Percentiles rank a stretch among this genome's conserved stretches.
Evolutionary conservation across 2,888 invertebrate species (phyloP).

Genomic region (Ctenicera cuprea): DNA sequence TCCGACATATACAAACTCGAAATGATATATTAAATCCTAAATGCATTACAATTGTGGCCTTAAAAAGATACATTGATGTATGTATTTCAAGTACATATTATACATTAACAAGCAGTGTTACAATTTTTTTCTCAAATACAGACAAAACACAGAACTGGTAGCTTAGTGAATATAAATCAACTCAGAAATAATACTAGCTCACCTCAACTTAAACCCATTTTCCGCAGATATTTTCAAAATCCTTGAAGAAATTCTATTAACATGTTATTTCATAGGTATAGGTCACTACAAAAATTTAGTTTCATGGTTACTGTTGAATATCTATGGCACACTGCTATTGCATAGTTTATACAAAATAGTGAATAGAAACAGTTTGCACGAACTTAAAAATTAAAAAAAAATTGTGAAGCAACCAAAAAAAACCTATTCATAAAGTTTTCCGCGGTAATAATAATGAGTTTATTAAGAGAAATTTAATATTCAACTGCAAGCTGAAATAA

Average conservation of each 20-base stretch:
- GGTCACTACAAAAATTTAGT: too few relatives aligned
- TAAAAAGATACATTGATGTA: conserved; percentile 5
- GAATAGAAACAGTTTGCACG: too few relatives aligned
- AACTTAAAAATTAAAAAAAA: too few relatives aligned
- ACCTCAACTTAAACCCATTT: too few relatives aligned
- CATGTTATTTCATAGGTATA: too few relatives aligned
- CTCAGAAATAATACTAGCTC: neutral
- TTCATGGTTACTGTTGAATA: too few relatives aligned
- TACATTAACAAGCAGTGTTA: conserved; percentile 7
- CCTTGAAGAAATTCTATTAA: too few relatives aligned
- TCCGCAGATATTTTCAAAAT: too few relatives aligned
- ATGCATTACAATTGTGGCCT: conserved; percentile 5
- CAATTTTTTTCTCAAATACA: neutral
- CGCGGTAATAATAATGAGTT: conserved; percentile 35
- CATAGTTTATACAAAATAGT: too few relatives aligned
- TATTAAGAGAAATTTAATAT: conserved; percentile 53
- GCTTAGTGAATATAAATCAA: neutral
- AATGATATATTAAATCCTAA: conserved; percentile 12
- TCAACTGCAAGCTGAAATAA: conserved; percentile 60
- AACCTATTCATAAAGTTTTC: conserved; percentile 2
- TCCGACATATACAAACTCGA: neutral
- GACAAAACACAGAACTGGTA: neutral
- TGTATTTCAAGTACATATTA: too few relatives aligned
- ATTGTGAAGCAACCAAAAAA: neutral
- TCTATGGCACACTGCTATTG: too few relatives aligned